These are phyloP conservation scores for Anagyrus pseudococci DNA, from an alignment of 2,888 invertebrate genomes.

Conservation along the genomic window DNA sequence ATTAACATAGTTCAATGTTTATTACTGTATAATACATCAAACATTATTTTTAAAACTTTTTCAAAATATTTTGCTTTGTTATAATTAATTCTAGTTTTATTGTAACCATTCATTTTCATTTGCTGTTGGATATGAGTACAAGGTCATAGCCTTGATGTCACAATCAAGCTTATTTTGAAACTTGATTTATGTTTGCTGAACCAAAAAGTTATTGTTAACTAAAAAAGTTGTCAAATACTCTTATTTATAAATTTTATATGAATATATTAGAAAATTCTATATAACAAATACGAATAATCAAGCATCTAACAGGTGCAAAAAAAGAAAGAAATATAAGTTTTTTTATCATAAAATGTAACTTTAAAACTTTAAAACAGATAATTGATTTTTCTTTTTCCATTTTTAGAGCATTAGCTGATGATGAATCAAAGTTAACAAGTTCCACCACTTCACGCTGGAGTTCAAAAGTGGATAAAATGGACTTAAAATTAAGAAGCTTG, in stretches of 20 bases:
- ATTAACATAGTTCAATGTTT: too few relatives aligned
- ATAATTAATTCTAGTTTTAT: neutral
- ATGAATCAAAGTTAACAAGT: constrained; percentile 11
- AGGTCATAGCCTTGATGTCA: neutral
- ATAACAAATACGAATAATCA: too few relatives aligned
- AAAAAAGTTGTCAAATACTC: neutral
- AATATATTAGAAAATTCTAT: neutral
- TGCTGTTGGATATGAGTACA: neutral
- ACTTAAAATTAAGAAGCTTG: neutral
- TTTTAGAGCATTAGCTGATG: constrained; percentile 3
- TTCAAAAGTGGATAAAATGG: too few relatives aligned
- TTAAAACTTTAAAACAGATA: neutral
- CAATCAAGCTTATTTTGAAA: neutral
- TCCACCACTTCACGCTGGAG: neutral
- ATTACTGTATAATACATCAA: neutral
- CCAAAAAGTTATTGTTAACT: neutral
- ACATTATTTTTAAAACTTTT: too few relatives aligned
- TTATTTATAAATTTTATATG: neutral
- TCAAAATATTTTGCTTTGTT: too few relatives aligned
- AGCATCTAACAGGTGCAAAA: too few relatives aligned
- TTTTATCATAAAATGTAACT: neutral
- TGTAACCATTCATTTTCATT: neutral
- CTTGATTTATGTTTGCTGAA: neutral
- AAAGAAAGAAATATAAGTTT: neutral
- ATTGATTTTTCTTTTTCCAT: neutral